Evolutionary conservation across 2,888 invertebrate species (phyloP), one percentile per base, ranked within the genome.

Genomic region (Pharmacophagus antenor): DNA sequence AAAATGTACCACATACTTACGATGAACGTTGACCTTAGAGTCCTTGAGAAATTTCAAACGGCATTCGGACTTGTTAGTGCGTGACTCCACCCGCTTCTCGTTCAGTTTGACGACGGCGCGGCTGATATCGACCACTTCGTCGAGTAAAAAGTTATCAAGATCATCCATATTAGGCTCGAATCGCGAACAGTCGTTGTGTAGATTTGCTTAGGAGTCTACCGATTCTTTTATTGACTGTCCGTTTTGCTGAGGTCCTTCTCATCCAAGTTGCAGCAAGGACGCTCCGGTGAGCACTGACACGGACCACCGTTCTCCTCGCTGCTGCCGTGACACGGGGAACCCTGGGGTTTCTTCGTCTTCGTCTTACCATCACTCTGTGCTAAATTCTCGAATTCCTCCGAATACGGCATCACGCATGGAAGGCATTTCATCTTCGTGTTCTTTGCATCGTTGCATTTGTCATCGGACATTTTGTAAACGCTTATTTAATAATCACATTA

Each of bases 401-500:
- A 22, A 8, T 62, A 63, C 0, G 69, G 66, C 17, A 63, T 56
- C 0, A 74, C 23, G 53, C 76, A 76, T 0, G 77, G 73, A 1
- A 71, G 46, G 46, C 75, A 77, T 56, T 71, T 69, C 12, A 65
- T 67, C 3, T 67, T 66, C 8, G 63, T 57, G 8, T 68, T 68
- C 17, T 67, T 58, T 5, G 15, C 21, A n/a, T 58, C 57, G 37
- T 27, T 57, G 25, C 25, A 52, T 47, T 47, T 53, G 25, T 53
- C 58, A 2, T 58, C 58, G 20, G 58, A 53, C 58, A 58, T 58
- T 53, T 58, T 58, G 44, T n/a, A 7, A 18, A 6, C 10, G 18
- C 7, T 0, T 44, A 5, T 44, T 44, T 44, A 7, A 44, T n/a
- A 44, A 44, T 58, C 51, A 58, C 51, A 51, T 58, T 51, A 58